Conservation (phyloP, 2,797 vertebrate species). For the Sebastes oblongus region DNA sequence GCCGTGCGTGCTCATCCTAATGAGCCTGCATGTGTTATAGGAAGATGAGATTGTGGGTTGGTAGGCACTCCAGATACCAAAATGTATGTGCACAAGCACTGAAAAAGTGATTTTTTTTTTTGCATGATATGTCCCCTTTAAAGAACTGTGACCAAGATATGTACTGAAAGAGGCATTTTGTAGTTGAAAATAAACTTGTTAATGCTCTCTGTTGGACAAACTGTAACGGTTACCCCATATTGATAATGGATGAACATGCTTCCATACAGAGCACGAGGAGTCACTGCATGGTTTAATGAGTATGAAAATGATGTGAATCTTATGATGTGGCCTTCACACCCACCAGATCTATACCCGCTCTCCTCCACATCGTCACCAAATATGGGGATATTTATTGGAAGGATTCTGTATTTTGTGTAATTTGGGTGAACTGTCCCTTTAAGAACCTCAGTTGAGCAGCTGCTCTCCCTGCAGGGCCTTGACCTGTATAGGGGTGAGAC, state of each 20-base stretch:
- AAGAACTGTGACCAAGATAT: no score
- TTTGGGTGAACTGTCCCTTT: not conserved
- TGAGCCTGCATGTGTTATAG: no score
- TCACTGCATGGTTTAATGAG: not conserved
- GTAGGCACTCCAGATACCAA: no score
- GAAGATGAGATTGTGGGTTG: no score
- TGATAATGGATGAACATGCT: not conserved
- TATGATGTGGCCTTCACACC: not conserved
- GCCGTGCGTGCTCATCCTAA: rapidly evolving
- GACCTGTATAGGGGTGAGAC: not conserved
- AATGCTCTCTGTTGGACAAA: not conserved
- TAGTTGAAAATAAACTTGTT: not conserved
- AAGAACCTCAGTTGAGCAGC: constrained; percentile 2
- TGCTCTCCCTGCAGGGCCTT: not conserved
- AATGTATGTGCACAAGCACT: no score
- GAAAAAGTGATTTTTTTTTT: no score
- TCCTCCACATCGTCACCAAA: not conserved
- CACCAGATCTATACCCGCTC: not conserved
- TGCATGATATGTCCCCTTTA: no score
- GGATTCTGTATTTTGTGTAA: not conserved
- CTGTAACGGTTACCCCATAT: no score
- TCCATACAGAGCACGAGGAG: not conserved
- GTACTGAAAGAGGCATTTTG: no score
- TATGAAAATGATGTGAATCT: not conserved
- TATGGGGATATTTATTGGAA: not conserved